These are phyloP conservation scores for Chrysomela aeneicollis DNA, from an alignment of 2,888 invertebrate species.

Conservation along the genomic window DNA sequence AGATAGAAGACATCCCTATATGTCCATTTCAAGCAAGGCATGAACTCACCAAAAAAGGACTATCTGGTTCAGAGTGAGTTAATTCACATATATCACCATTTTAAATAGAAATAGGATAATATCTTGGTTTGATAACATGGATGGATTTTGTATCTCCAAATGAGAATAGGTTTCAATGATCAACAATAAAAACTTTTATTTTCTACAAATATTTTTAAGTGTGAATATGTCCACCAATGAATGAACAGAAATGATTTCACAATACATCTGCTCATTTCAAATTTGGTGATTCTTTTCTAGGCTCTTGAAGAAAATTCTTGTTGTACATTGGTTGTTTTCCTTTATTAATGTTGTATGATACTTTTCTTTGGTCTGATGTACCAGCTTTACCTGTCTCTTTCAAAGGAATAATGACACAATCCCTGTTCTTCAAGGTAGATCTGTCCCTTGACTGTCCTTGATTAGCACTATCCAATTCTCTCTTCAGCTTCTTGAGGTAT, in stretches of 20 bases:
- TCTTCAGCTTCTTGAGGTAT: background rate
- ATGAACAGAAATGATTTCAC: too few relatives aligned
- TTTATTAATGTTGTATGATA: background rate
- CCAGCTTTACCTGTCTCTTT: background rate
- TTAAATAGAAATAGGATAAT: too few relatives aligned
- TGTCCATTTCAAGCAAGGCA: conserved; percentile 87
- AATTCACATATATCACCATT: background rate
- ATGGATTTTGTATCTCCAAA: too few relatives aligned
- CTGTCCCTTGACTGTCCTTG: background rate
- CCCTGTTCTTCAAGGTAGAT: background rate
- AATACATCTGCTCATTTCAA: too few relatives aligned
- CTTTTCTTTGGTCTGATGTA: background rate
- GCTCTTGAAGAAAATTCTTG: background rate
- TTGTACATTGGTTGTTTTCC: conserved; percentile 1
- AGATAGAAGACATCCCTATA: conserved; percentile 56
- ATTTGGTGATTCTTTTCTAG: too few relatives aligned
- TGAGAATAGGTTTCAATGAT: background rate
- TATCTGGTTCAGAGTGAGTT: conserved; percentile 67
- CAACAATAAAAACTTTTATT: background rate
- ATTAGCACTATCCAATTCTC: background rate
- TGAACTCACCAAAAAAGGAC: conserved; percentile 68
- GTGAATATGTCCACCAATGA: background rate
- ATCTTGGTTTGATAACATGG: too few relatives aligned
- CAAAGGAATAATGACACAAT: background rate
- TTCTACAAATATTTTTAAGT: too few relatives aligned